These are phyloP conservation scores for Fregetta grallaria DNA, from an alignment of 2,113 vertebrate species.

Conservation along the genomic window DNA sequence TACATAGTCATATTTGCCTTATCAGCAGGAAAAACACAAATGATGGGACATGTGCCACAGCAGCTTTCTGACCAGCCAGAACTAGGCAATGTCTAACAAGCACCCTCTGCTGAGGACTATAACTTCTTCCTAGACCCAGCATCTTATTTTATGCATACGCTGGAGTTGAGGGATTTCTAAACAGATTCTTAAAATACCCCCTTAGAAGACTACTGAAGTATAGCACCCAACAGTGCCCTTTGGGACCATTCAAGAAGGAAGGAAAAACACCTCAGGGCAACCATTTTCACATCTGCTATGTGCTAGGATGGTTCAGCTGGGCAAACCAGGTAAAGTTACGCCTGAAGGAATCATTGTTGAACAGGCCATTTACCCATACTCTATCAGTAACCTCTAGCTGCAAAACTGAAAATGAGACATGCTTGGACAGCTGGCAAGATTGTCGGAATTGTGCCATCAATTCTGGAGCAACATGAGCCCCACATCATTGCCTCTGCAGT, in stretches of 20 bases:
- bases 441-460: neutral
- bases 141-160: neutral
- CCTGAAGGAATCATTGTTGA: neutral
- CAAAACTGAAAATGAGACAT: neutral
- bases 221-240: neutral
- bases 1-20: neutral
- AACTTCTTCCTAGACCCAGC: neutral
- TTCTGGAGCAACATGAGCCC: neutral
- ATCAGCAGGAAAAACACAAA: neutral
- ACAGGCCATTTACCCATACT: neutral
- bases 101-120: neutral
- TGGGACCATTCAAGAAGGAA: neutral
- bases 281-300: neutral
- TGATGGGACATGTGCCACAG: neutral
- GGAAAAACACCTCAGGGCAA: neutral
- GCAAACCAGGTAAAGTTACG: neutral
- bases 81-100: neutral
- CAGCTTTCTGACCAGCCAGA: neutral
- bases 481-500: neutral
- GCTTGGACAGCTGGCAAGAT: neutral
- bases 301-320: neutral
- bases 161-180: neutral
- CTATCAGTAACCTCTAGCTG: neutral
- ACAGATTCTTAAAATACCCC: neutral
- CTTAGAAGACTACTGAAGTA: neutral